Base-by-base conservation (phyloP, 2,888 invertebrate species). In the Clistopyga incitator region DNA sequence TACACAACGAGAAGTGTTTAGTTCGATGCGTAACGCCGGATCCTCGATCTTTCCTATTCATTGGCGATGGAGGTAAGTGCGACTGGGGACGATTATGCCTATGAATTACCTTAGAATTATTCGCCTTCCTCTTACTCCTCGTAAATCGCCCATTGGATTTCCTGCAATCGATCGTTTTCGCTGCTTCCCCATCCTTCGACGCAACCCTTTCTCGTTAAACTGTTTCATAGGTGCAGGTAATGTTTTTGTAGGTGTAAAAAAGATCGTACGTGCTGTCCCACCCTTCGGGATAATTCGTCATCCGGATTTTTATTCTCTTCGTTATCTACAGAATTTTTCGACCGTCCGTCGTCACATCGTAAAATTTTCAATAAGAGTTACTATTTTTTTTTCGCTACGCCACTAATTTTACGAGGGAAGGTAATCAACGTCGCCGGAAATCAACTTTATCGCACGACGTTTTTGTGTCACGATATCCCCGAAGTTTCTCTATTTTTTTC, bases 11-110 rank as follows among this genome's bases (percentile, higher is more conserved):
- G 38, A 54, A 61, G 75, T 74, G 74, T 82, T 72, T 71, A 76
- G 76, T 76, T 71, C 79, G 70, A 75, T 82, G 75, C 70, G 23
- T 50, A 25, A 76, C 54, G 67, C 65, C 38, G 65, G 45, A 50
- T 67, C 76, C 71, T 8, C 67, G 82, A 83, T 79, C 54, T 78
- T 79, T 47, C 47, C 54, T 25, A 15, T 72, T 45, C 80, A 59
- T 18, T 80, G 77, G 61, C 76, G 80, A 83, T 83, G 79, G 83
- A 83, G 80, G 83, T 83, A 20, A 76, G 80, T 72, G 29, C 38
- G 18, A 13, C 25, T 50, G 47, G 45, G 34, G 59, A 25, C 15
- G 18, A 64, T 45, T 54, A 34, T 56, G 34, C n/a, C 34, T 6
- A 18, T 29, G 29, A 59, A 59, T 15, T 52, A 59, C 42, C 23